Conservation (phyloP, 2,888 invertebrate species). For the Epiblema foenella region DNA sequence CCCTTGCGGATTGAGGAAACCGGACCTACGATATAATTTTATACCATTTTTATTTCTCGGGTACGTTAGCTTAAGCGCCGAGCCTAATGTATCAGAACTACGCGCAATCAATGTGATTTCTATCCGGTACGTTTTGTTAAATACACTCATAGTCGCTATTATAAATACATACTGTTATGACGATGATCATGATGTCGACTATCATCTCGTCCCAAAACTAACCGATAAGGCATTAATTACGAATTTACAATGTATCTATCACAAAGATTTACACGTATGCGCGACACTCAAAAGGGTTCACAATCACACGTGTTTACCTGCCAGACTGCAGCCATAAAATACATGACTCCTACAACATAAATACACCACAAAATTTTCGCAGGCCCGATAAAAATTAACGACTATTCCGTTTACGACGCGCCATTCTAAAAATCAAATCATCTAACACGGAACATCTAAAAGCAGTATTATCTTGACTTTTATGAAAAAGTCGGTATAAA, state of each 20-base stretch:
- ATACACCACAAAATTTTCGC: conserved; percentile 31
- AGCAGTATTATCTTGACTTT: conserved; percentile 69
- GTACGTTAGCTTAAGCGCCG: too few species aligned
- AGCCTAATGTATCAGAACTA: too few species aligned
- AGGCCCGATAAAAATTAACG: conserved; percentile 54
- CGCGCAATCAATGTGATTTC: background rate
- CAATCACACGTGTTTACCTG: conserved; percentile 12
- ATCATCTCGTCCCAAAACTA: background rate
- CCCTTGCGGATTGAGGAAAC: too few species aligned
- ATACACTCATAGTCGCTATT: background rate
- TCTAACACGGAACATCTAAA: conserved; percentile 77
- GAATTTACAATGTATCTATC: background rate
- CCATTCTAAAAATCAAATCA: conserved; percentile 69
- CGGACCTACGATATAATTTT: too few species aligned
- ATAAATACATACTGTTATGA: too few species aligned
- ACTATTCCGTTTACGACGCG: conserved; percentile 48
- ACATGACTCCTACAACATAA: conserved; percentile 12
- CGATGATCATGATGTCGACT: background rate
- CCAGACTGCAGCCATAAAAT: conserved; percentile 16
- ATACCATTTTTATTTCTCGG: too few species aligned
- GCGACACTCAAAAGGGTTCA: conserved; percentile 3
- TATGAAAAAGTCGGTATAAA: conserved; percentile 70
- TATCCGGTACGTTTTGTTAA: background rate
- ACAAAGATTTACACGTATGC: background rate
- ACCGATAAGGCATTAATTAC: background rate